Base-by-base conservation (phyloP, 2,888 invertebrate genomes). In the Timema podura region DNA sequence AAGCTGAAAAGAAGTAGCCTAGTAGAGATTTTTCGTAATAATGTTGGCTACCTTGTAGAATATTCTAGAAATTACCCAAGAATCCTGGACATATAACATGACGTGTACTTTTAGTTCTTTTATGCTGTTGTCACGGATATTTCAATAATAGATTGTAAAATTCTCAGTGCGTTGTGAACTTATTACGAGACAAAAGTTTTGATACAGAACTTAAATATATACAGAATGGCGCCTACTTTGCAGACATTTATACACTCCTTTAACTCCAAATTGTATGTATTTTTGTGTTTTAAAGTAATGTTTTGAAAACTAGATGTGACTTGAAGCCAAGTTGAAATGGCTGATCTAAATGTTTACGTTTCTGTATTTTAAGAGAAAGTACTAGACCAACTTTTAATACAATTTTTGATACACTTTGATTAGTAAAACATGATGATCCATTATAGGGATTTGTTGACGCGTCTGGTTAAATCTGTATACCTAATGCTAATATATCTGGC, bases 251-350 rank as follows among this genome's bases (percentile, higher is more conserved):
- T 89, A 77, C 88, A 89, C 81, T 86, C 89, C 76, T 90, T 90
- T 82, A 87, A 86, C 80, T 87, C 85, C 81, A 87, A 85, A 79
- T 82, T 90, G 90, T 90, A 81, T 89, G 90, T 89, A 81, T 61
- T 59, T 67, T 57, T 70, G 67, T 45, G 64, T 13, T 8, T 44
- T 47, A 6, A 11, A 59, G n/a, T 16, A 47, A 9, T 66, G 61
- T 47, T 59, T 64, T 59, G 61, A 47, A 47, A 44, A 16, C n/a
- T 30, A 45, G 13, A 13, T 44, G 44, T 16, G 8, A 61, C 30
- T 45, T 61, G 61, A 45, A 30, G 30, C 30, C 61, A 61, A 51
- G 5, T 61, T 61, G 61, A 8, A 45, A 45, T 30, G 61, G 44
- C 44, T 61, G 7, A 61, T 61, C 6, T 61, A 61, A 61, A 5